Base-by-base conservation (phyloP, 2,888 invertebrate species). In the Caenorhabditis macrosperma region DNA sequence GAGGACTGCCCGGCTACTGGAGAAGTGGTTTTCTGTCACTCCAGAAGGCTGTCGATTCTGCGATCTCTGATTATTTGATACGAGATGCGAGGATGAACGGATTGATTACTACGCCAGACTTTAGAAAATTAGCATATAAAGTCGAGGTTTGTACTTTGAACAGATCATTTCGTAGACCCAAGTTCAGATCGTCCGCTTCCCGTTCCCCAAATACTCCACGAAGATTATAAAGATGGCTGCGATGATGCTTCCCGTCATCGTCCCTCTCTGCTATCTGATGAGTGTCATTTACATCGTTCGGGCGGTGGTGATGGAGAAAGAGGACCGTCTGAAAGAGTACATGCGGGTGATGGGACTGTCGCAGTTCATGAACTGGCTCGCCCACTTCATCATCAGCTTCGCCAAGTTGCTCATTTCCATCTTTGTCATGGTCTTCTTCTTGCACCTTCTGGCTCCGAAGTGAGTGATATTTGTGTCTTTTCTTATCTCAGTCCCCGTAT, bases 291-390 rank as follows among this genome's bases (percentile, higher is more conserved):
- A 94, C 87, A 94, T 94, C 41, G 94, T 94, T 1, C 94, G 94
- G 91, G 93, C 93, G 57, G 93, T 95, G 33, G 94, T 94, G 0
- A 92, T 93, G 35, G 95, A 95, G 91, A 95, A 95, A 89, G 95
- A 95, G 91, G 92, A 93, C 78, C 94, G 94, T 86, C 91, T 95
- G 9, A 95, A 94, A 93, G 96, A 96, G 93, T 94, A 95, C 0
- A 94, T 96, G 95, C 95, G 95, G 92, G 95, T 96, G 91, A 95
- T 95, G 94, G 96, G 96, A 2, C 91, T 96, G 33, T 93, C 94
- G 35, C 94, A 94, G 66, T 95, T 95, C 94, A 91, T 95, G 82
- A 94, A 95, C 88, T 96, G 96, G 95, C 91, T 93, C 0, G 95
- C 95, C 1, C 95, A 95, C 95, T 95, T 95, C 91, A 92, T 94